Base-by-base conservation (phyloP, 2,113 vertebrate genomes). In the Muntiacus muntjak region DNA sequence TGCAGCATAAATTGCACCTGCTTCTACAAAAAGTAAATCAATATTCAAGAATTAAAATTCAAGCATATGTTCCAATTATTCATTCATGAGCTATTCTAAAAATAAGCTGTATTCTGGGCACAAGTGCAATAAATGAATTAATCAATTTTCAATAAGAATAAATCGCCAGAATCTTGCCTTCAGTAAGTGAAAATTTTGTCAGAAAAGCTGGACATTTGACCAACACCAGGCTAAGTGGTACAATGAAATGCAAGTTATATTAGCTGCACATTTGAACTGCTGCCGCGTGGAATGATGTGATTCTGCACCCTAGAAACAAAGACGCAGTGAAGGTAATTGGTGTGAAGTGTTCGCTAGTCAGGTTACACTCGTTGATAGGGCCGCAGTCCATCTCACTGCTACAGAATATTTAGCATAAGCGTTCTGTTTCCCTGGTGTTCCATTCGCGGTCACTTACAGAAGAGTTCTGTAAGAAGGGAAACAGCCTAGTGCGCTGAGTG, bases 1-100 rank as follows among this genome's bases (percentile, higher is more conserved):
- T 17, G 11, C 36, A 78, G 7, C 28, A 97, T 81, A 95, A 91
- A 85, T 58, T 62, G 14, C 2, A 82, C 85, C 87, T 97, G 54
- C 71, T 93, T 92, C 85, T 94, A 60, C 82, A 97, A 96, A 95
- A 97, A 95, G 33, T 87, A 94, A 92, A 88, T 71, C 45, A 89
- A 71, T 92, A 78, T 57, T 97, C 62, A 87, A 89, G 71, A 94
- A 89, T 88, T 96, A 96, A 96, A 94, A 90, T 50, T 40, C 7
- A 92, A 90, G 28, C 58, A 23, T 96, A 95, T 92, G 71, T 76
- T 97, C 19, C 88, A 50, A 60, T 92, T 71, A 92, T 92, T 97
- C 47, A 85, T 92, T 94, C 76, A 74, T 82, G 50, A 40, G 5
- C 78, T 93, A 2, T 82, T 90, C 47, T 74, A 89, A 95, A 95